Percentiles rank a stretch among this genome's conserved stretches.
Evolutionary conservation across 2,888 invertebrate genomes (phyloP).

Genomic region (Phrixothrix hirtus): DNA sequence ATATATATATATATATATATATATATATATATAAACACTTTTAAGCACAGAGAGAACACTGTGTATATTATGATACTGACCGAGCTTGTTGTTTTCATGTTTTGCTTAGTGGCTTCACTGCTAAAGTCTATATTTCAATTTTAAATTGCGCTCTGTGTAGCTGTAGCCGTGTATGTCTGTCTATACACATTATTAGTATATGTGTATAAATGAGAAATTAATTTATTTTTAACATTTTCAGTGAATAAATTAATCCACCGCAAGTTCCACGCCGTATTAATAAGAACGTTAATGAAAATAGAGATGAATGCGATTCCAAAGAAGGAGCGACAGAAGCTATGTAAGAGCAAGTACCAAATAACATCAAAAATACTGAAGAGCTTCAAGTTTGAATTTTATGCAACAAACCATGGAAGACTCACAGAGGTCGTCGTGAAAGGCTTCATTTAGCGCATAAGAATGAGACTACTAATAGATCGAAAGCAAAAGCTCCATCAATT

Average conservation of each 20-base stretch:
- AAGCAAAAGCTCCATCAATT: not conserved
- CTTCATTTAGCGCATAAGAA: slow-evolving; percentile 5
- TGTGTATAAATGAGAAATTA: not conserved
- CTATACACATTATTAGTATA: slow-evolving; percentile 1
- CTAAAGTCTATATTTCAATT: slow-evolving; percentile 2
- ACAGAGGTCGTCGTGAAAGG: not conserved
- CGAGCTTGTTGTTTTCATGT: not conserved
- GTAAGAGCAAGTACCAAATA: not conserved
- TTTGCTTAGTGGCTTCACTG: slow-evolving; percentile 2
- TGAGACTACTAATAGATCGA: slow-evolving; percentile 1
- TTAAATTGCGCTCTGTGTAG: slow-evolving; percentile 1
- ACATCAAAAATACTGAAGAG: slow-evolving; percentile 1
- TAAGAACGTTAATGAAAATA: no score
- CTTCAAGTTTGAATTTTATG: slow-evolving; percentile 3
- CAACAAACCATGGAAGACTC: not conserved
- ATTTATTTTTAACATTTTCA: slow-evolving; percentile 1
- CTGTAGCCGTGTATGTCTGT: not conserved
- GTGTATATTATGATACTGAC: not conserved
- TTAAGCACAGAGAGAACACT: slow-evolving; percentile 1
- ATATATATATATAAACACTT: not conserved
- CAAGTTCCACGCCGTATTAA: no score
- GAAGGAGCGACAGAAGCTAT: slow-evolving; percentile 1
- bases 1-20: not conserved
- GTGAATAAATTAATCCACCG: slow-evolving; percentile 6
- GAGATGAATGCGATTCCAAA: no score